Evolutionary conservation across 1,140 invertebrate species (phyloP), one percentile per base, ranked within the genome.

Genomic region (Zelostemma sp.): DNA sequence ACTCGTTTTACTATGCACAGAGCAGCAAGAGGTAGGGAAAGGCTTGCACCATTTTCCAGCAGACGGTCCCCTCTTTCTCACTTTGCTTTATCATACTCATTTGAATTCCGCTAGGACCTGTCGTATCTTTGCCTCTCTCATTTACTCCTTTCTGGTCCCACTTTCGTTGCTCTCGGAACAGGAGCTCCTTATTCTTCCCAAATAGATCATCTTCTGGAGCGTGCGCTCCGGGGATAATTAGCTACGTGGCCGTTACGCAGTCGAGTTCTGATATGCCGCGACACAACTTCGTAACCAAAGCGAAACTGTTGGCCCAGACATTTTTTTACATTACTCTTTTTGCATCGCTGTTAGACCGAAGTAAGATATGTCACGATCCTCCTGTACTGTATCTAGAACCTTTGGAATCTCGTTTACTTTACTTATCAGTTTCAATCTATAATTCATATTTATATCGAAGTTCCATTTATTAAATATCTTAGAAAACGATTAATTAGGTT

Each of bases 141-240:
- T 71, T 68, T 63, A 48, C 68, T 72, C 41, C 60, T 59, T 69
- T 75, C 68, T 53, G 45, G 60, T 47, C 58, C 14, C 48, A 35
- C 59, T 43, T 66, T 58, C 35, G 53, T 66, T 56, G 58, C 65
- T 31, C 62, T 73, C 68, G 49, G 49, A 4, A 25, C 21, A 74
- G 78, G 72, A 77, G 75, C 73, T 72, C 63, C 65, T 64, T 72
- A 72, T 75, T 71, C 74, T 57, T 48, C 55, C 65, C 76, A 69
- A 79, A 84, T 84, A 81, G 81, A 84, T 82, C 82, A 83, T 82
- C 79, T 81, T 82, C 77, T 77, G 69, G 57, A 61, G 61, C 73
- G 21, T 53, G 72, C 73, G 76, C 79, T 75, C 72, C 65, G 78
- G 80, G 80, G 73, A 81, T 83, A 83, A 82, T 83, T 83, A 83